A percentile compares a stretch with the other conserved stretches of the same genome.
phyloP scores from a whole-genome alignment of 2,888 invertebrate genomes.

The Branchellion lobata region DNA sequence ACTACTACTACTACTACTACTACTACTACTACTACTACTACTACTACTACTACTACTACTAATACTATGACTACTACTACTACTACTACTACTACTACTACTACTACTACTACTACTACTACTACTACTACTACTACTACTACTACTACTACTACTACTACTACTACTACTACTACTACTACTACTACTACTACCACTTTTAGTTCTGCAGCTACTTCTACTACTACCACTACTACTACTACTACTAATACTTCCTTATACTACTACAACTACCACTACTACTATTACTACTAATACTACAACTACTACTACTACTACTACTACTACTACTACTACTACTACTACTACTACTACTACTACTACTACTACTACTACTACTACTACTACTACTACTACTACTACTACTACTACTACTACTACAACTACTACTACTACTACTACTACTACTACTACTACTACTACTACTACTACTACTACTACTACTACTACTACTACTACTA shows the following conservation, averaged over 20 bases:
- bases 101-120: conserved; percentile 45
- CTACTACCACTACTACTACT: conserved; percentile 24
- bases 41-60: too few relatives aligned
- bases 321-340: conserved; percentile 43
- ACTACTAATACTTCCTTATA: too few relatives aligned
- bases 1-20: conserved; percentile 41
- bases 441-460: conserved; percentile 30
- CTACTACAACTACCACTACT: too few relatives aligned
- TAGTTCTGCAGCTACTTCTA: conserved; percentile 25
- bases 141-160: conserved; percentile 30
- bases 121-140: conserved; percentile 32
- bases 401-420: conserved; percentile 16
- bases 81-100: conserved; percentile 45
- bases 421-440: conserved; percentile 8
- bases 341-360: conserved; percentile 45
- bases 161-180: conserved; percentile 24
- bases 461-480: conserved; percentile 39
- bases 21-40: conserved; percentile 44
- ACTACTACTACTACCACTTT: too few relatives aligned
- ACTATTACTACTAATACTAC: too few relatives aligned
- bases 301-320: conserved; percentile 30
- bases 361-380: conserved; percentile 44
- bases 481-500: conserved; percentile 44
- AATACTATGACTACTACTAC: too few relatives aligned
- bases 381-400: conserved; percentile 36